Percentiles rank a stretch among this genome's conserved stretches.
These are phyloP conservation scores for Cylas formicarius DNA, from an alignment of 1,140 invertebrate genomes.

Conservation along the genomic window DNA sequence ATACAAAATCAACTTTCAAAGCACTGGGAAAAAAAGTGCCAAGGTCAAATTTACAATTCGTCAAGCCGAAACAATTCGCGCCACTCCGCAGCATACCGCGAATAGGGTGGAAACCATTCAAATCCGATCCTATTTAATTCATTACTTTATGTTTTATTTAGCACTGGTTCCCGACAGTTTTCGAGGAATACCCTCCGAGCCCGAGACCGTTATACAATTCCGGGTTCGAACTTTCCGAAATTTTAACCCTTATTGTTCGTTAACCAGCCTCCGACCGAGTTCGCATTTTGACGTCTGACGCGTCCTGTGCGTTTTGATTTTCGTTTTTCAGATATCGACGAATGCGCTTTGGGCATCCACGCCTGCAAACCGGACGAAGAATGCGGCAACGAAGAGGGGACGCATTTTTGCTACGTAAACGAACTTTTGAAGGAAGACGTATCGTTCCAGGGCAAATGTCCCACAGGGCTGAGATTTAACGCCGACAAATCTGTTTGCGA, in stretches of 20 bases:
- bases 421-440: slow-evolving; percentile 21
- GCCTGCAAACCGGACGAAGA: slow-evolving; percentile 44
- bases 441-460: slow-evolving; percentile 44
- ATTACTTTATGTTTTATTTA: slow-evolving; percentile 4
- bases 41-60: too few relatives aligned
- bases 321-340: slow-evolving; percentile 48
- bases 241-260: background rate
- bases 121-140: background rate
- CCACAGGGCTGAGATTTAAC: slow-evolving; percentile 57
- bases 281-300: background rate
- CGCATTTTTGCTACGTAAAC: slow-evolving; percentile 29
- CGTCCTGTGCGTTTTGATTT: background rate
- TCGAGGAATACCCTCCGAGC: background rate
- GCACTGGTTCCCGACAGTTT: background rate
- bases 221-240: too few relatives aligned
- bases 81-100: too few relatives aligned
- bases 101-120: too few relatives aligned
- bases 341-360: slow-evolving; percentile 58
- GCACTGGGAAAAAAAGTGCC: too few relatives aligned
- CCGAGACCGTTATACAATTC: background rate
- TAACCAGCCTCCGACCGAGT: too few relatives aligned
- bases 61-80: too few relatives aligned
- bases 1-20: too few relatives aligned
- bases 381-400: slow-evolving; percentile 36
- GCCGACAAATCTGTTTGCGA: slow-evolving; percentile 55